phyloP scores from a whole-genome alignment of 2,797 vertebrate species.

The Trachurus trachurus region DNA sequence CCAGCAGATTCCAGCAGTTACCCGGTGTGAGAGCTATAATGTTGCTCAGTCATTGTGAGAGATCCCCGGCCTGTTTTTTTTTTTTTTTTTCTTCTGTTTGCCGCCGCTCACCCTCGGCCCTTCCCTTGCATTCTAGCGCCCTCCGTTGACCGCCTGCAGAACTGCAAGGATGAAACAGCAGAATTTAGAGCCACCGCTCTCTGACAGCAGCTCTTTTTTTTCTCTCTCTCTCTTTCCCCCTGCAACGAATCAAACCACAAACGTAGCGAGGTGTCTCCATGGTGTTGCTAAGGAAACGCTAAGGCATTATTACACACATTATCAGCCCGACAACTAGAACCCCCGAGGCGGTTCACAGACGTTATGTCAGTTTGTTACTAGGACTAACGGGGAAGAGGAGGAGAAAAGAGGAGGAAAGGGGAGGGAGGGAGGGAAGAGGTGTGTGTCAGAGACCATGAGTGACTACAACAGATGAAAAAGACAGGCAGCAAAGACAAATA shows the following conservation, averaged over 20 bases:
- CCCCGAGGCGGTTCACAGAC: slow-evolving; percentile 62
- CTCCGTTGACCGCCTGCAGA: slow-evolving; percentile 71
- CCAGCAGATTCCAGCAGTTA: slow-evolving; percentile 58
- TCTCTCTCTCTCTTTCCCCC: neutral
- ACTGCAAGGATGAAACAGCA: slow-evolving; percentile 81
- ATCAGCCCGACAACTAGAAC: slow-evolving; percentile 55
- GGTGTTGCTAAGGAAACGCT: slow-evolving; percentile 73
- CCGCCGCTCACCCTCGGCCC: neutral
- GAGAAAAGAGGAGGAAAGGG: slow-evolving; percentile 14
- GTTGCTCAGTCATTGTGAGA: slow-evolving; percentile 61
- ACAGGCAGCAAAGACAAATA: slow-evolving; percentile 52
- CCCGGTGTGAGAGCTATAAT: slow-evolving; percentile 50
- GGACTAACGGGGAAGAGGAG: slow-evolving; percentile 13
- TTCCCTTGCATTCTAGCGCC: slow-evolving; percentile 79
- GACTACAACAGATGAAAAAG: slow-evolving; percentile 48
- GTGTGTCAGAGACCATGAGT: slow-evolving; percentile 35
- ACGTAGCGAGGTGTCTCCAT: slow-evolving; percentile 59
- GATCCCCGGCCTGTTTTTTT: slow-evolving; percentile 10
- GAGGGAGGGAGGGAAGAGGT: neutral
- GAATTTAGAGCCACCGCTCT: slow-evolving; percentile 61
- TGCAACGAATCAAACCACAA: slow-evolving; percentile 52
- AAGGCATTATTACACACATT: slow-evolving; percentile 74
- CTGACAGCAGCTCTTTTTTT: slow-evolving; percentile 44
- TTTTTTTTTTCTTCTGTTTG: slow-evolving; percentile 15
- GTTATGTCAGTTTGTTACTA: slow-evolving; percentile 60